Conservation (phyloP, 2,797 vertebrate species). For the Cyclopterus lumpus region DNA sequence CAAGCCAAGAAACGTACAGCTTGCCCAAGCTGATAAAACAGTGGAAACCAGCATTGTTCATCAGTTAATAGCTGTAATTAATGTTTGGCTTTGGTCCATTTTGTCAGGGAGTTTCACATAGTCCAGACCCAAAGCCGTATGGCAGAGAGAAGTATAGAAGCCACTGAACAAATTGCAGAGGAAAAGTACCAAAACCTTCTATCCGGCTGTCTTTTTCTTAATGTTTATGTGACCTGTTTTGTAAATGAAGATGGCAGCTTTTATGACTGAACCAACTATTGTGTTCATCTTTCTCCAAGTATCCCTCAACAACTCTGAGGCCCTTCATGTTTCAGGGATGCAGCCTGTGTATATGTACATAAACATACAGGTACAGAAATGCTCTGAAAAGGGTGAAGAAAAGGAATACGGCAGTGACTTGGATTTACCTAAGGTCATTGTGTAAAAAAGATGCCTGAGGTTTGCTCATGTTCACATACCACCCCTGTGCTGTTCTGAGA, state of each 20-base stretch:
- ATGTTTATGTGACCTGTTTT: background rate
- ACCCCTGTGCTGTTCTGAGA: slow-evolving; percentile 52
- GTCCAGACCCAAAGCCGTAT: slow-evolving; percentile 36
- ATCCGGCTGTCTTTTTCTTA: background rate
- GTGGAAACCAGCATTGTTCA: slow-evolving; percentile 45
- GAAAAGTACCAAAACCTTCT: slow-evolving; percentile 15
- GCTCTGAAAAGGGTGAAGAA: slow-evolving; percentile 1
- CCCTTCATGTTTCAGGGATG: background rate
- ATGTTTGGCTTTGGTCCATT: slow-evolving; percentile 50
- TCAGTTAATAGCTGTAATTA: slow-evolving; percentile 22
- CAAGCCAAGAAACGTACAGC: slow-evolving; percentile 19
- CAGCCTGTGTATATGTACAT: background rate
- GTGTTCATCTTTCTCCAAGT: background rate
- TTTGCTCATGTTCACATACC: slow-evolving; percentile 49
- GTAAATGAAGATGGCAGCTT: background rate
- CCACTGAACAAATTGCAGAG: slow-evolving; percentile 29
- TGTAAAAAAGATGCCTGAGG: slow-evolving; percentile 41
- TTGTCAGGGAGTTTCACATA: slow-evolving; percentile 43
- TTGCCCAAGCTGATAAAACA: slow-evolving; percentile 46
- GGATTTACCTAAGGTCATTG: slow-evolving; percentile 36
- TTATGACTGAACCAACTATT: slow-evolving; percentile 2
- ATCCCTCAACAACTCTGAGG: background rate
- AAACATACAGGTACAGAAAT: slow-evolving; percentile 6
- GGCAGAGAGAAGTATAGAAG: slow-evolving; percentile 17
- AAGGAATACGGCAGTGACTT: slow-evolving; percentile 10